These are phyloP conservation scores for Pseudomyrmex sp. DNA, from an alignment of 1,140 invertebrate species.

Conservation along the genomic window DNA sequence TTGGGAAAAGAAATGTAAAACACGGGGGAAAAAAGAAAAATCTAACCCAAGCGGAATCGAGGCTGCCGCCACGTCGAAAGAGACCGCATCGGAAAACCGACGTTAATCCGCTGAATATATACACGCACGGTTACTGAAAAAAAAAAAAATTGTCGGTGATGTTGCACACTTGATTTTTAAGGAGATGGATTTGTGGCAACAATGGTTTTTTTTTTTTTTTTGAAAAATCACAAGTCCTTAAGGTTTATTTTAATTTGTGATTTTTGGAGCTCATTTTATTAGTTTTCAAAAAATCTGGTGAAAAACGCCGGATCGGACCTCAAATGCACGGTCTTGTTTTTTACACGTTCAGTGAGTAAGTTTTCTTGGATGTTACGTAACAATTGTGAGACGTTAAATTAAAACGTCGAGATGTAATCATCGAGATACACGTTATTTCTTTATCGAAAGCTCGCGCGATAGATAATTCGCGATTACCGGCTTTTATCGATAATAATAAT, in stretches of 20 bases:
- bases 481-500: neutral
- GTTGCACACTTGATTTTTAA: too few species aligned
- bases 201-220: too few species aligned
- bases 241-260: too few species aligned
- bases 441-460: neutral
- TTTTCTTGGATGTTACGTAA: neutral
- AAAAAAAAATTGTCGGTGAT: too few species aligned
- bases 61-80: conserved; percentile 16
- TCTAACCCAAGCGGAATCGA: neutral
- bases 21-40: conserved; percentile 1
- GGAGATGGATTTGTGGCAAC: too few species aligned
- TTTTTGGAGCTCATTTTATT: too few species aligned
- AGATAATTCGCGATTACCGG: conserved; percentile 11
- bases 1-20: conserved; percentile 28
- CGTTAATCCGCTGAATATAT: neutral
- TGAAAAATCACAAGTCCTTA: too few species aligned
- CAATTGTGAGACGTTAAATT: neutral
- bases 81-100: neutral
- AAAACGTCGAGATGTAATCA: neutral
- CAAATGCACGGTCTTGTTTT: too few species aligned
- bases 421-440: conserved; percentile 13
- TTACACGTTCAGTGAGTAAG: too few species aligned
- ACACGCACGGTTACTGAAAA: too few species aligned
- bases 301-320: too few species aligned
- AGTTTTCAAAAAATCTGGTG: too few species aligned